Conservation (phyloP, 2,797 vertebrate genomes). For the Enteromius unitaeniatus region DNA sequence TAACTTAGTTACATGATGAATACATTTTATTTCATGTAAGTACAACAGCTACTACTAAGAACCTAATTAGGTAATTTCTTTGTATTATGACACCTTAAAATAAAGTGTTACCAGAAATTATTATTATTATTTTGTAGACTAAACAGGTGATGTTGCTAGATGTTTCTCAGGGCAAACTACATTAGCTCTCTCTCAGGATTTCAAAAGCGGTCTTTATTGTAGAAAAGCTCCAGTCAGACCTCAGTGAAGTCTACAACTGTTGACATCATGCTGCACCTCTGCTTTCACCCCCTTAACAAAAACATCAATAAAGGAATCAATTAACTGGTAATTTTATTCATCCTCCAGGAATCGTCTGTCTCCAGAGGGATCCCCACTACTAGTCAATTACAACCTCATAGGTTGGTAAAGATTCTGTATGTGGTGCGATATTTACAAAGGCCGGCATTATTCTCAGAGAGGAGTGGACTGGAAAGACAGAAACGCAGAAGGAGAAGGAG, state of each 20-base stretch:
- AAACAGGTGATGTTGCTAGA: not conserved
- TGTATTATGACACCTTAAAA: too few relatives aligned
- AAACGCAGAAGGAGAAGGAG: slow-evolving; percentile 46
- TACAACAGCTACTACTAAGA: too few relatives aligned
- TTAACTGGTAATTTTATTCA: slow-evolving; percentile 61
- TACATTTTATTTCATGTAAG: too few relatives aligned
- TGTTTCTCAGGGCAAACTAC: not conserved
- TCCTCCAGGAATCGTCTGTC: slow-evolving; percentile 55
- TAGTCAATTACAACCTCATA: slow-evolving; percentile 62
- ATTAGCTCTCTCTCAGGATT: slow-evolving; percentile 1
- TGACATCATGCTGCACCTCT: slow-evolving; percentile 52
- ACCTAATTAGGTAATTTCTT: too few relatives aligned
- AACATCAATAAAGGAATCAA: slow-evolving; percentile 63
- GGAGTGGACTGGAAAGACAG: slow-evolving; percentile 38
- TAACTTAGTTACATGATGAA: too few relatives aligned
- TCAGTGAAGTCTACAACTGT: slow-evolving; percentile 36
- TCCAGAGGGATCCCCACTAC: slow-evolving; percentile 50
- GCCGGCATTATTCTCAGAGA: slow-evolving; percentile 54
- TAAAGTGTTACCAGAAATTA: too few relatives aligned
- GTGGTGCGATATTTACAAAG: slow-evolving; percentile 61
- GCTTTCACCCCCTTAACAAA: slow-evolving; percentile 54
- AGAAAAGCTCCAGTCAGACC: slow-evolving; percentile 11
- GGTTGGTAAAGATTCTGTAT: slow-evolving; percentile 60
- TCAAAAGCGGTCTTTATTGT: slow-evolving; percentile 18
- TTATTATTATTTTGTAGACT: too few relatives aligned